Conservation (phyloP, 2,113 vertebrate species). For the Lutjanus erythropterus region DNA sequence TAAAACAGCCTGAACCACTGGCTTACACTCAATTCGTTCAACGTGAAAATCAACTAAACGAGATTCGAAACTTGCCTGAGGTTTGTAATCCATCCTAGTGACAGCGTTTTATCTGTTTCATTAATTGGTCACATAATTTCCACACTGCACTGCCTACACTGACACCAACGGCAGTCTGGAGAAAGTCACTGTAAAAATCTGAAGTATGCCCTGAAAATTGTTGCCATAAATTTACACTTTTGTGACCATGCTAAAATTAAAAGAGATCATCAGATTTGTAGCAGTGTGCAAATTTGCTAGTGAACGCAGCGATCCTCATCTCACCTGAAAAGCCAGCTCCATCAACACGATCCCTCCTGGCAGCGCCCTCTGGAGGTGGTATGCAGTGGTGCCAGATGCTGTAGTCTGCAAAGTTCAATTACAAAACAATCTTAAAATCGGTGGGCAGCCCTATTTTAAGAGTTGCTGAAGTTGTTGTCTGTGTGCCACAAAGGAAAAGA, state of each 20-base stretch:
- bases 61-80: background rate
- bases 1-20: too few relatives aligned
- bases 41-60: background rate
- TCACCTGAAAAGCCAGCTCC: conserved; percentile 97
- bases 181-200: background rate
- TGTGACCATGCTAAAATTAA: background rate
- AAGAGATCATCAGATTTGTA: background rate
- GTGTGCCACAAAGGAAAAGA: conserved; percentile 1
- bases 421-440: conserved; percentile 5
- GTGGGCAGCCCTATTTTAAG: background rate
- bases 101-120: background rate
- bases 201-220: too few relatives aligned
- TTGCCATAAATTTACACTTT: background rate
- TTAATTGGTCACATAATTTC: too few relatives aligned
- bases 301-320: background rate
- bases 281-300: background rate
- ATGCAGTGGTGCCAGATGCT: conserved; percentile 83
- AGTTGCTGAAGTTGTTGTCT: background rate
- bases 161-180: background rate
- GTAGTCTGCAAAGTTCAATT: conserved; percentile 82
- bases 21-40: background rate
- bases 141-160: too few relatives aligned
- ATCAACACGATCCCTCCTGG: conserved; percentile 97
- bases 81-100: background rate
- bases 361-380: conserved; percentile 96